Base-by-base conservation (phyloP, 2,797 vertebrate genomes). In the Dallia pectoralis region DNA sequence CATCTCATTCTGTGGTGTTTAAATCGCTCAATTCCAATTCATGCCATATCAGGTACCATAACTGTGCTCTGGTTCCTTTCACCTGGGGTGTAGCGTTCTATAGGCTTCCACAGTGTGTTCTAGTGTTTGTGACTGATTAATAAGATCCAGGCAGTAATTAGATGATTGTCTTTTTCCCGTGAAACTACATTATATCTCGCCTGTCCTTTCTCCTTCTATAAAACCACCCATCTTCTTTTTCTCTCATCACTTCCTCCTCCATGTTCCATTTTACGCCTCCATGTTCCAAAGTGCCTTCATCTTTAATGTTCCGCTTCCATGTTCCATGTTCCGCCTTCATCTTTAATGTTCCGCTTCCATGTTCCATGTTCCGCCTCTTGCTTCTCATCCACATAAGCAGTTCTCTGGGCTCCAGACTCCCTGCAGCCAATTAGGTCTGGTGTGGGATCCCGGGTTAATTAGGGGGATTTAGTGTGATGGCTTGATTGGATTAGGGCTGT, bases 361-460 rank as follows among this genome's bases (percentile, higher is more conserved):
- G 9, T 22, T 44, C 19, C 22, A 11, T 47, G 47, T 53, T 29
- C 32, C 67, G 1, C 5, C 27, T 25, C 27, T 44, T 44, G 9
- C 40, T 44, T 12, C 12, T 44, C 40, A 11, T 12, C 11, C 3
- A 36, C 33, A 8, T 8, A 36, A 14, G 40, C 40, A 7, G 16
- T 51, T 53, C 48, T 69, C 22, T 48, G 11, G 40, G 19, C 44
- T 51, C 16, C 67, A 32, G 27, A 25, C 67, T 66, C 62, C 61
- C 71, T 30, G 33, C 72, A 71, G 68, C 59, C 69, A n/a, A 85
- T 87, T 84, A 86, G 33, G 62, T 18, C 73, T 48, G 70, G 73
- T 79, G 74, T 79, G 81, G 82, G 81, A 84, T 74, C 67, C 73
- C 68, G 74, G 78, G 81, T 81, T 90, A 87, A 91, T 89, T 87